Evolutionary conservation across 2,797 vertebrate species (phyloP).

Genomic region (Myotis pilosus): DNA sequence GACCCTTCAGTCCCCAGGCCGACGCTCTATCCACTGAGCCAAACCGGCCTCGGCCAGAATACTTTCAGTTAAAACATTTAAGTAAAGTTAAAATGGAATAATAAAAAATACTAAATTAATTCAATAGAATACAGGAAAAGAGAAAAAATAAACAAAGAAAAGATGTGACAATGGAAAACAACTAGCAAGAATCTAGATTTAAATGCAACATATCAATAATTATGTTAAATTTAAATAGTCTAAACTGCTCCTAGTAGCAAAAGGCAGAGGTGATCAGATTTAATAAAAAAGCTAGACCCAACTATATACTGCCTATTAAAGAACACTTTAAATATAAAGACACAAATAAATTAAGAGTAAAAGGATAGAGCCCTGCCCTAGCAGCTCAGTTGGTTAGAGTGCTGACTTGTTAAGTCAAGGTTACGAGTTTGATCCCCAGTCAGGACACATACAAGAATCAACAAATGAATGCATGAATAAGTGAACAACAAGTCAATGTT

Average conservation of each 20-base stretch:
- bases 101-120: constrained; percentile 13
- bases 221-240: not conserved
- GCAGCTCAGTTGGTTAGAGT: not conserved
- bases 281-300: not conserved
- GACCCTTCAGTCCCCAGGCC: no score
- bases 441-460: not conserved
- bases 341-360: not conserved
- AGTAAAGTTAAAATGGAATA: not conserved
- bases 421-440: not conserved
- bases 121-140: not conserved
- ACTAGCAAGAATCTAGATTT: not conserved
- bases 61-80: not conserved
- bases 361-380: not conserved
- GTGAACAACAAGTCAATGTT: no score
- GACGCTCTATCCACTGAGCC: no score
- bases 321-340: not conserved
- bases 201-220: not conserved
- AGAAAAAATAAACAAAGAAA: not conserved
- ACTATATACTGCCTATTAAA: not conserved
- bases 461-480: no score
- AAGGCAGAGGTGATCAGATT: not conserved
- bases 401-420: not conserved
- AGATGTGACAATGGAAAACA: not conserved
- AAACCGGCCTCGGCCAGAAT: no score
- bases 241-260: not conserved